Conservation (phyloP, 2,113 vertebrate genomes). For the Pterocles orientalis region DNA sequence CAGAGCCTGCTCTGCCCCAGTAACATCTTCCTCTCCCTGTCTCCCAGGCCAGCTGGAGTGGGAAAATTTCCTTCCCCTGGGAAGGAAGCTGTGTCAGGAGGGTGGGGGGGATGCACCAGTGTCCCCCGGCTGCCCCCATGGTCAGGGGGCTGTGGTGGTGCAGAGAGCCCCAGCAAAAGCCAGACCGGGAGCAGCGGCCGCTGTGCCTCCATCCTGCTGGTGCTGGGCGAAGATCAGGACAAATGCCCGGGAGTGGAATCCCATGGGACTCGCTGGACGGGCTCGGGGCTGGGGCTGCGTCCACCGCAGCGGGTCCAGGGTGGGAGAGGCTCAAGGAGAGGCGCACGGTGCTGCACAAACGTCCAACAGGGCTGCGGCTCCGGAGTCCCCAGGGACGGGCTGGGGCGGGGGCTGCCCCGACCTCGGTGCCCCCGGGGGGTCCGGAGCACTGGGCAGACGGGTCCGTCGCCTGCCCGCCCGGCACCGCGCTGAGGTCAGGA, state of each 20-base stretch:
- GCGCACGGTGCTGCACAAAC: rapidly evolving
- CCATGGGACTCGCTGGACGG: background rate
- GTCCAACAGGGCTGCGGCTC: rapidly evolving
- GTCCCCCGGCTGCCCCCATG: background rate
- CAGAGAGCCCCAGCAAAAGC: background rate
- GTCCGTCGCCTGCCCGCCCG: rapidly evolving
- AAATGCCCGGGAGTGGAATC: background rate
- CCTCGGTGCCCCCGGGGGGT: rapidly evolving
- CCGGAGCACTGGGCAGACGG: rapidly evolving
- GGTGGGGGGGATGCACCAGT: rapidly evolving
- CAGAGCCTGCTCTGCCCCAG: background rate
- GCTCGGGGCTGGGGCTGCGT: background rate
- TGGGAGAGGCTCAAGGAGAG: background rate
- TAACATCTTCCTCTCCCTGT: background rate
- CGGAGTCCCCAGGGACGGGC: background rate
- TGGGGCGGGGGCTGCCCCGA: background rate
- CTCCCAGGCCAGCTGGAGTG: background rate
- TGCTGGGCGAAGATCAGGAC: background rate
- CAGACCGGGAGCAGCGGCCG: background rate
- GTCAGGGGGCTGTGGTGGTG: background rate
- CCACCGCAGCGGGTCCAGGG: background rate
- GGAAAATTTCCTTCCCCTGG: background rate
- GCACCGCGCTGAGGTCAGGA: rapidly evolving
- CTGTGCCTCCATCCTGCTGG: background rate
- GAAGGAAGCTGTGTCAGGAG: background rate